Conservation (phyloP, 2,888 invertebrate species). For the Melanchra persicariae region DNA sequence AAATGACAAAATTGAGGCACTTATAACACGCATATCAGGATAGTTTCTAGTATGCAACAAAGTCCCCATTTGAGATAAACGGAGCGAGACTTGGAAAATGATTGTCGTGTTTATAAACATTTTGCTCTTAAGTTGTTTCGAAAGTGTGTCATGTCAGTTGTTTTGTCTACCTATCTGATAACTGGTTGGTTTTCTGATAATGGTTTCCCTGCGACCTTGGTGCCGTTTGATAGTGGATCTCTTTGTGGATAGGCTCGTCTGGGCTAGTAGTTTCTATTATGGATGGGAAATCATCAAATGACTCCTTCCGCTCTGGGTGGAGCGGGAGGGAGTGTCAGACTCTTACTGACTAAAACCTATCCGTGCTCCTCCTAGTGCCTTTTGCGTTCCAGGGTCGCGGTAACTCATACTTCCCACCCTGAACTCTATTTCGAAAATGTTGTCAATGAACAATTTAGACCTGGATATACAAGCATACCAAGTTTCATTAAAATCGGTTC, state of each 20-base stretch:
- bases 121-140: background rate
- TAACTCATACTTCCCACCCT: no score
- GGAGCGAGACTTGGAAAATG: constrained; percentile 43
- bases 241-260: background rate
- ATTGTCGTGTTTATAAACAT: constrained; percentile 28
- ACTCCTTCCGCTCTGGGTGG: no score
- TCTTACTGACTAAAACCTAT: no score
- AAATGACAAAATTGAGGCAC: constrained; percentile 45
- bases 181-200: constrained; percentile 14
- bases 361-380: no score
- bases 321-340: no score
- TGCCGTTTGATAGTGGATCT: background rate
- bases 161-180: constrained; percentile 22
- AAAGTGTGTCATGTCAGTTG: constrained; percentile 40
- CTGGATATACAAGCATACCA: no score
- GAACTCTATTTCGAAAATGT: no score
- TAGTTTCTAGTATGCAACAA: constrained; percentile 29
- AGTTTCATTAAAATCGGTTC: no score
- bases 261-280: no score
- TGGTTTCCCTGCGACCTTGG: constrained; percentile 18
- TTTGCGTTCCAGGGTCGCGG: no score
- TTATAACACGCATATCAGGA: constrained; percentile 10
- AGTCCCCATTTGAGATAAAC: constrained; percentile 38
- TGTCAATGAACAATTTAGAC: no score
- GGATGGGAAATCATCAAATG: no score